Percentiles rank a stretch among this genome's conserved stretches.
Evolutionary conservation across 1,140 invertebrate species (phyloP).

Genomic region (Trichonephila inaurata): DNA sequence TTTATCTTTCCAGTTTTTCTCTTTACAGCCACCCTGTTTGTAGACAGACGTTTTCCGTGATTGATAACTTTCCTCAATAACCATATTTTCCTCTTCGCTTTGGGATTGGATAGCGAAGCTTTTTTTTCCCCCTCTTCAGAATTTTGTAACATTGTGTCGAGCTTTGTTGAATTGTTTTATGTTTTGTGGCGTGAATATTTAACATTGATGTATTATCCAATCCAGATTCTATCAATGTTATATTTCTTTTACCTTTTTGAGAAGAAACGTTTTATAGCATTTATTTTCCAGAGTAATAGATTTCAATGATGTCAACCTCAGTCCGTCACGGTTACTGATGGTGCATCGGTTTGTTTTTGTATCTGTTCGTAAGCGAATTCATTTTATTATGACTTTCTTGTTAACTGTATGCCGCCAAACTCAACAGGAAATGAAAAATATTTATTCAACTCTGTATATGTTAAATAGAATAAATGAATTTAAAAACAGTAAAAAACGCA

Average conservation of each 20-base stretch:
- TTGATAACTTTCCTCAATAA: neutral
- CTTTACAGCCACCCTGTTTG: neutral
- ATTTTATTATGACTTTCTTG: too few relatives aligned
- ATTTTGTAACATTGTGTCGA: neutral
- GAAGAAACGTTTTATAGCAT: neutral
- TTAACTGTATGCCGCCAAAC: too few relatives aligned
- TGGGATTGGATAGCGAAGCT: neutral
- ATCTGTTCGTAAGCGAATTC: too few relatives aligned
- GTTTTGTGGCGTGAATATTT: neutral
- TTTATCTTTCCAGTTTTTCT: constrained; percentile 39
- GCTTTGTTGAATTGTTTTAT: neutral
- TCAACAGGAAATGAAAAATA: too few relatives aligned
- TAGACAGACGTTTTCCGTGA: constrained; percentile 7
- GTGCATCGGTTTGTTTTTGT: too few relatives aligned
- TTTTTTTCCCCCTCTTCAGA: neutral
- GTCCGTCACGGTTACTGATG: too few relatives aligned
- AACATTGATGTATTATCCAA: neutral
- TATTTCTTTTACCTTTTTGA: neutral
- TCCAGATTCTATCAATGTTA: neutral
- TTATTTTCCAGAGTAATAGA: neutral
- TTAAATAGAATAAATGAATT: too few relatives aligned
- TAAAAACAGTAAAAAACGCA: too few relatives aligned
- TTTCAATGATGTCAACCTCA: neutral
- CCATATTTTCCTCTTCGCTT: constrained; percentile 15
- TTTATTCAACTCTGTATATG: too few relatives aligned